Percentiles rank a stretch among this genome's conserved stretches.
Conservation (phyloP, 2,888 invertebrate genomes). For the Leptopilina drosophilae region DNA sequence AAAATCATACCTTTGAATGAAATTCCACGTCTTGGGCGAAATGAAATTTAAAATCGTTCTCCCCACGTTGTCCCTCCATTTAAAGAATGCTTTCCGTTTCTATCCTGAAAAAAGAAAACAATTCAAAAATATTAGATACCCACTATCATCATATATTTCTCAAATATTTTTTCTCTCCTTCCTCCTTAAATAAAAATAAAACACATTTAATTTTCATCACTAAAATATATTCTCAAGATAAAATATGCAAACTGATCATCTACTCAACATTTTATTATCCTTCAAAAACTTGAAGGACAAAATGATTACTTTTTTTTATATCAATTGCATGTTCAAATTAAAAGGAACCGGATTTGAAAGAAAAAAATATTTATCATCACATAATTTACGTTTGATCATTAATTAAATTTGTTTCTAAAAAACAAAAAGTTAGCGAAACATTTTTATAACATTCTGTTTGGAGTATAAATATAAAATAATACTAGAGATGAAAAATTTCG, state of each 20-base stretch:
- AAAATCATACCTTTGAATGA: conserved; percentile 27
- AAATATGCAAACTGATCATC: background rate
- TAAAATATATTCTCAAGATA: background rate
- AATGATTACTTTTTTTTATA: too few relatives aligned
- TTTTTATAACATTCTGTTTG: too few relatives aligned
- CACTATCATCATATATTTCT: background rate
- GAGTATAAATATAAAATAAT: too few relatives aligned
- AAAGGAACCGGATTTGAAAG: too few relatives aligned
- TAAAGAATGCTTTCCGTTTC: conserved; percentile 11
- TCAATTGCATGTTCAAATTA: too few relatives aligned
- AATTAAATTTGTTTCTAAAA: too few relatives aligned
- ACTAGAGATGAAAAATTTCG: too few relatives aligned
- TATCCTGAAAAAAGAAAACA: conserved; percentile 12
- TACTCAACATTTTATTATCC: too few relatives aligned
- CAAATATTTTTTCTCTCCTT: background rate
- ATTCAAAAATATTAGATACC: background rate
- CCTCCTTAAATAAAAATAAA: background rate
- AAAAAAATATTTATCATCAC: too few relatives aligned
- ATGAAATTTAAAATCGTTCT: conserved; percentile 12
- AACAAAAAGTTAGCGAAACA: too few relatives aligned
- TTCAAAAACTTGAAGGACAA: too few relatives aligned
- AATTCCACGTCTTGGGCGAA: conserved; percentile 6
- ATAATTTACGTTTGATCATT: too few relatives aligned
- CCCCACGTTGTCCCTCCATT: conserved; percentile 4
- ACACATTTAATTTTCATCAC: background rate